Evolutionary conservation across 1,140 invertebrate genomes (phyloP).

Genomic region (Drosophila lowei): DNA sequence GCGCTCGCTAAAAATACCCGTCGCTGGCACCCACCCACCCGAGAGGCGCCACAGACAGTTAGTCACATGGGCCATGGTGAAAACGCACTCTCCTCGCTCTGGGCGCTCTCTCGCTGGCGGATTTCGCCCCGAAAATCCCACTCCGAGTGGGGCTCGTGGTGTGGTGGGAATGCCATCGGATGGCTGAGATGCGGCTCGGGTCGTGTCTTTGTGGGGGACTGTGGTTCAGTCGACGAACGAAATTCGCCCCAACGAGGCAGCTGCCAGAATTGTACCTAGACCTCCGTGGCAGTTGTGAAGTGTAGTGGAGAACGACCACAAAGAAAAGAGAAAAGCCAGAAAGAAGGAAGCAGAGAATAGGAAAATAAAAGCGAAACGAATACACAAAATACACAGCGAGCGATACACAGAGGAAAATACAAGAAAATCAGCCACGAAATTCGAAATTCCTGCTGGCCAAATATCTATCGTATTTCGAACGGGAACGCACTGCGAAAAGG

Average conservation of each 20-base stretch:
- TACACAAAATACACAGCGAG: slow-evolving; percentile 4
- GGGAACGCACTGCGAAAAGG: slow-evolving; percentile 43
- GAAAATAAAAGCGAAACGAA: slow-evolving; percentile 11
- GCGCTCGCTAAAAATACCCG: slow-evolving; percentile 69
- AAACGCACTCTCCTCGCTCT: slow-evolving; percentile 31
- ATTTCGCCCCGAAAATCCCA: slow-evolving; percentile 10
- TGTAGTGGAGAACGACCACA: slow-evolving; percentile 48
- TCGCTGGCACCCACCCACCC: slow-evolving; percentile 38
- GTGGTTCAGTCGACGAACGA: slow-evolving; percentile 64
- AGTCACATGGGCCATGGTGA: slow-evolving; percentile 75
- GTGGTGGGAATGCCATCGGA: slow-evolving; percentile 48
- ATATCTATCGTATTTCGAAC: neutral
- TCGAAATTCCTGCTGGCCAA: slow-evolving; percentile 2
- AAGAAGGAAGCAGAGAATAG: slow-evolving; percentile 2
- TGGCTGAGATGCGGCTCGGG: slow-evolving; percentile 24
- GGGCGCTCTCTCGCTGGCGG: slow-evolving; percentile 17
- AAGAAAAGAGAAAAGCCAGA: neutral
- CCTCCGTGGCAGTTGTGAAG: slow-evolving; percentile 55
- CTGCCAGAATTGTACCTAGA: slow-evolving; percentile 45
- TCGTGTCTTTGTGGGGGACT: slow-evolving; percentile 16
- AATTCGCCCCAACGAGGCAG: slow-evolving; percentile 71
- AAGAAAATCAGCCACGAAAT: neutral
- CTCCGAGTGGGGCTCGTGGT: slow-evolving; percentile 1
- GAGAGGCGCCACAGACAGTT: slow-evolving; percentile 66
- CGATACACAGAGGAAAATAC: neutral